Percentiles rank a stretch among this genome's conserved stretches.
These are phyloP conservation scores for Hippopotamus amphibius DNA, from an alignment of 2,113 vertebrate species.

Conservation along the genomic window DNA sequence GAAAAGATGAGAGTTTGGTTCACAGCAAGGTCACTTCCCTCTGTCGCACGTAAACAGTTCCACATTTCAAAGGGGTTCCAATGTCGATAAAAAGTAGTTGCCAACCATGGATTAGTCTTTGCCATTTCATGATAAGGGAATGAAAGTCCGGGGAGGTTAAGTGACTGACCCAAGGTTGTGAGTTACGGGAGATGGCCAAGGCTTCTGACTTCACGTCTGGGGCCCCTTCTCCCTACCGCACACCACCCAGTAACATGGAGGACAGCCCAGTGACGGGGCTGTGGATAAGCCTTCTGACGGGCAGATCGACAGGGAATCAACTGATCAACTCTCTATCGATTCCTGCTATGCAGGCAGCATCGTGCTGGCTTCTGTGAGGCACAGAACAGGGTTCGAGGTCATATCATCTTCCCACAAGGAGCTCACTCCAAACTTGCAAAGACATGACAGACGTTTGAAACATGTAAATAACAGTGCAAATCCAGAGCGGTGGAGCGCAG, in stretches of 20 bases:
- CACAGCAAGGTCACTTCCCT: too few species aligned
- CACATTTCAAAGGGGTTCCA: neutral
- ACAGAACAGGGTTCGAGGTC: neutral
- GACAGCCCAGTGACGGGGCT: neutral
- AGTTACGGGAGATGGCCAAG: neutral
- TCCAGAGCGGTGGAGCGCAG: neutral
- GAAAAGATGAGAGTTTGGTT: neutral
- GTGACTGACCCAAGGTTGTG: neutral
- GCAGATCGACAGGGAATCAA: neutral
- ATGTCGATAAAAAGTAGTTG: neutral
- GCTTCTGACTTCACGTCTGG: neutral
- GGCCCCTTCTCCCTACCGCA: neutral
- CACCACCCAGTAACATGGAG: too few species aligned
- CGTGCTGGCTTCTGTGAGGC: neutral
- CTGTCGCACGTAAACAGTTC: rapidly evolving
- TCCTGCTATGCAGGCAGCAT: neutral
- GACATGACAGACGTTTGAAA: neutral
- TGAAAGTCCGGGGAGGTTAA: neutral
- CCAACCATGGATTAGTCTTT: neutral
- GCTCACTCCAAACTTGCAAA: neutral
- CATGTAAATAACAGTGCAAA: neutral
- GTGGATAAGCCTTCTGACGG: neutral
- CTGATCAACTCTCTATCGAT: neutral
- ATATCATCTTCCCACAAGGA: neutral
- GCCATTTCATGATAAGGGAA: neutral